Conservation (phyloP, 2,797 vertebrate species). For the Ambastaia sidthimunki region DNA sequence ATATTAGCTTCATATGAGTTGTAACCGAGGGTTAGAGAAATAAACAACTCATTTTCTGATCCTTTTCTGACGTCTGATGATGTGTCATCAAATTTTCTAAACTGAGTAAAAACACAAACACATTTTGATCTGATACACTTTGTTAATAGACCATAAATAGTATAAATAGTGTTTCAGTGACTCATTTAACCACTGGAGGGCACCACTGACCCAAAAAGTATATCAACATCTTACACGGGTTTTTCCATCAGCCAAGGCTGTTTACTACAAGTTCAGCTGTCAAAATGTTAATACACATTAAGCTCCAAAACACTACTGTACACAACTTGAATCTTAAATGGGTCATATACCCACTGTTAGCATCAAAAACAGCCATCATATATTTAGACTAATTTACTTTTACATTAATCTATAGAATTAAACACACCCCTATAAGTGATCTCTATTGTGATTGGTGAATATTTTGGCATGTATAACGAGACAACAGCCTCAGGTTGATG, state of each 20-base stretch:
- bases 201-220: neutral
- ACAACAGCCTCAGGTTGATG: no score
- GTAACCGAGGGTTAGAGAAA: conserved; percentile 1
- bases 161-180: conserved; percentile 11
- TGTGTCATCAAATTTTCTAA: no score
- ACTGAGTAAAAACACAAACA: neutral
- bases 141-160: neutral
- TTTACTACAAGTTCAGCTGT: neutral
- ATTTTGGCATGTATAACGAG: neutral
- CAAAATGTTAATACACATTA: neutral
- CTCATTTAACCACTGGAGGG: conserved; percentile 49
- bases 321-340: neutral
- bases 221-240: neutral
- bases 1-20: neutral
- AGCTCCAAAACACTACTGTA: neutral
- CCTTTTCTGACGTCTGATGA: no score
- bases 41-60: conserved; percentile 2
- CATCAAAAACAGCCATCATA: neutral
- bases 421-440: neutral
- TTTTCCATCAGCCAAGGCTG: neutral
- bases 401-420: neutral
- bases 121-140: neutral
- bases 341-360: no score
- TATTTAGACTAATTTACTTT: neutral
- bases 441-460: neutral